Evolutionary conservation across 2,888 invertebrate genomes (phyloP).

Genomic region (Ceraclea dissimilis): DNA sequence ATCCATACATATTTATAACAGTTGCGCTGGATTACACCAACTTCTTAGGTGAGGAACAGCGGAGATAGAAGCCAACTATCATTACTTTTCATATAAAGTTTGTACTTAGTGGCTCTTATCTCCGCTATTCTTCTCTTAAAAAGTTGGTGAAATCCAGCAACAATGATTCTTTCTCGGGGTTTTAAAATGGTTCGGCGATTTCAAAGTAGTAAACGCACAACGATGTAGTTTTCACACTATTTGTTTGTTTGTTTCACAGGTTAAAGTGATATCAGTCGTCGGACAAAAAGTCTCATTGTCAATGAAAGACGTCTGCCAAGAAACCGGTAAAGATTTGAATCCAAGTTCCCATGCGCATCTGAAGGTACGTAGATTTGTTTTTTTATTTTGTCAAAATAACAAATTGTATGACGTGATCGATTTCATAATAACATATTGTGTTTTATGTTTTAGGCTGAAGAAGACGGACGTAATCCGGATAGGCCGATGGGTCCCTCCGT

Average conservation of each 20-base stretch:
- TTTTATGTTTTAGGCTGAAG: constrained; percentile 45
- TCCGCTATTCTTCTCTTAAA: too few relatives aligned
- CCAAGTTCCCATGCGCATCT: constrained; percentile 65
- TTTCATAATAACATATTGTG: not conserved
- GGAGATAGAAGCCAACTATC: too few relatives aligned
- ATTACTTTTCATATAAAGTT: too few relatives aligned
- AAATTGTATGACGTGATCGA: not conserved
- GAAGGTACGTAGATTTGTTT: constrained; percentile 37
- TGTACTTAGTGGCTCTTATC: too few relatives aligned
- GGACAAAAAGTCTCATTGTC: constrained; percentile 93
- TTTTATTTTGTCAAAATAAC: not conserved
- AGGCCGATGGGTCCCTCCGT: constrained; percentile 63
- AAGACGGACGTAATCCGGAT: constrained; percentile 84
- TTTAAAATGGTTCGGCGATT: too few relatives aligned
- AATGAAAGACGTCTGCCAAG: constrained; percentile 98
- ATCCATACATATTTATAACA: too few relatives aligned
- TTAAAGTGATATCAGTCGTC: constrained; percentile 86
- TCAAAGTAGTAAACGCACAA: too few relatives aligned
- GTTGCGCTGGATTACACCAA: too few relatives aligned
- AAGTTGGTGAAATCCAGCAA: too few relatives aligned
- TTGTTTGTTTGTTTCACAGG: constrained; percentile 36
- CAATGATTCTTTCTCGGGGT: too few relatives aligned
- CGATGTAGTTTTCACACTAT: too few relatives aligned
- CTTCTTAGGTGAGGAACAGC: too few relatives aligned
- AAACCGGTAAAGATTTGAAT: constrained; percentile 89